Evolutionary conservation across 2,797 vertebrate genomes (phyloP).

Genomic region (Urocyon cinereoargenteus): DNA sequence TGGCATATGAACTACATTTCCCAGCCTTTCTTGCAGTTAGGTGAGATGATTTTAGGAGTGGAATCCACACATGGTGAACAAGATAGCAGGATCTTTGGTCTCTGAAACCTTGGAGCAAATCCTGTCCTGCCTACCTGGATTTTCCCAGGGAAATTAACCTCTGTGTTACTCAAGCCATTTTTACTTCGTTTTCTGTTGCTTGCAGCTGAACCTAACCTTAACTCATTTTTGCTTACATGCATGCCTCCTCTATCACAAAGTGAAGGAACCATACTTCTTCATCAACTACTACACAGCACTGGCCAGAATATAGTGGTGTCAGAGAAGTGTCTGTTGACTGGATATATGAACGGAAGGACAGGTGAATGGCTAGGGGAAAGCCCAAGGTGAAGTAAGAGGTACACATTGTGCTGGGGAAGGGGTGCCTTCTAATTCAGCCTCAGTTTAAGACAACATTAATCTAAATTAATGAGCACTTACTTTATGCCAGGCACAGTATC

Average conservation of each 20-base stretch:
- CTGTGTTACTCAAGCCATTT: background rate
- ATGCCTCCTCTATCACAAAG: background rate
- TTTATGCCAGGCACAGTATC: background rate
- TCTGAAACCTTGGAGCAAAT: background rate
- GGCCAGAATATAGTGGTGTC: background rate
- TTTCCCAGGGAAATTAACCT: background rate
- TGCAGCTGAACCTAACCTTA: background rate
- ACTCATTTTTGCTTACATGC: background rate
- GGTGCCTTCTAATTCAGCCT: background rate
- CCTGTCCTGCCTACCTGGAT: background rate
- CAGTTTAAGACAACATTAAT: background rate
- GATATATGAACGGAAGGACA: background rate
- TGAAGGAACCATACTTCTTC: background rate
- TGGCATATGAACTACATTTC: background rate
- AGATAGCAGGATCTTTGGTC: background rate
- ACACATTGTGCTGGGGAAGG: background rate
- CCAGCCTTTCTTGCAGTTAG: background rate
- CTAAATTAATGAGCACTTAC: background rate
- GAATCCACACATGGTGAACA: background rate
- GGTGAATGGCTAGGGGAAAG: background rate
- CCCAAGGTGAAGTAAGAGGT: background rate
- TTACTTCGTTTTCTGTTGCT: background rate
- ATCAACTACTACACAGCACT: background rate
- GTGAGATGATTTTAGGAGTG: background rate
- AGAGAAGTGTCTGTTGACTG: background rate